Conservation (phyloP, 2,113 vertebrate species). For the Alethe castanea region DNA sequence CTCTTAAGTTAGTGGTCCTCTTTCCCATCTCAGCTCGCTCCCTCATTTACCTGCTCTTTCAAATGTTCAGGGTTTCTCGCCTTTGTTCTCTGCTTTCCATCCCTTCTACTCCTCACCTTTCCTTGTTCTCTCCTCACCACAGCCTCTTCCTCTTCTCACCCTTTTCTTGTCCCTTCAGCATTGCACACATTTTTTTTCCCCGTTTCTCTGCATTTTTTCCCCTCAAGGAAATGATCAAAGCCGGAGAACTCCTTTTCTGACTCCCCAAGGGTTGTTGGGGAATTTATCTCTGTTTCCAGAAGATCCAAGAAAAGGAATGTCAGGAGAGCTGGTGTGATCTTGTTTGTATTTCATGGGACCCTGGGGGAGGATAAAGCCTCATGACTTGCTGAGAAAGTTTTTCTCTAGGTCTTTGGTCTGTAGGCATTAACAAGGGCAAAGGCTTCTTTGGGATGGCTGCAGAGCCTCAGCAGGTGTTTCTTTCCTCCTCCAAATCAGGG, state of each 20-base stretch:
- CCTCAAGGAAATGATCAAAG: neutral
- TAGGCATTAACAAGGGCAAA: neutral
- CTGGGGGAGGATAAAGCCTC: neutral
- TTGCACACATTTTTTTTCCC: neutral
- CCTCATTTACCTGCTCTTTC: slow-evolving; percentile 47
- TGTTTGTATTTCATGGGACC: neutral
- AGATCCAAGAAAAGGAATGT: neutral
- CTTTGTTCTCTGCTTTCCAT: slow-evolving; percentile 49
- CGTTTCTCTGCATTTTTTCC: neutral
- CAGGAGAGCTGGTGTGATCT: neutral
- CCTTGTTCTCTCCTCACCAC: neutral
- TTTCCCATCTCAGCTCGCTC: neutral
- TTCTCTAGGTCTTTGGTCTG: neutral
- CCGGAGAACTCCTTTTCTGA: neutral
- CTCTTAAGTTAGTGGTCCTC: neutral
- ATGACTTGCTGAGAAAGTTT: neutral
- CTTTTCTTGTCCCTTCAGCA: neutral
- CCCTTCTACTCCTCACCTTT: slow-evolving; percentile 46
- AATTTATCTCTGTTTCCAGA: neutral
- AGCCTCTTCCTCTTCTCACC: neutral
- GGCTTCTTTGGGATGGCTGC: neutral
- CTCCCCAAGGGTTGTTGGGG: neutral
- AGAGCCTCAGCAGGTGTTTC: neutral
- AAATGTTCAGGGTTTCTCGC: neutral
- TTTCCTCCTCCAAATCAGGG: neutral